These are phyloP conservation scores for Alexandromys fortis DNA, from an alignment of 2,113 vertebrate genomes.

Conservation along the genomic window DNA sequence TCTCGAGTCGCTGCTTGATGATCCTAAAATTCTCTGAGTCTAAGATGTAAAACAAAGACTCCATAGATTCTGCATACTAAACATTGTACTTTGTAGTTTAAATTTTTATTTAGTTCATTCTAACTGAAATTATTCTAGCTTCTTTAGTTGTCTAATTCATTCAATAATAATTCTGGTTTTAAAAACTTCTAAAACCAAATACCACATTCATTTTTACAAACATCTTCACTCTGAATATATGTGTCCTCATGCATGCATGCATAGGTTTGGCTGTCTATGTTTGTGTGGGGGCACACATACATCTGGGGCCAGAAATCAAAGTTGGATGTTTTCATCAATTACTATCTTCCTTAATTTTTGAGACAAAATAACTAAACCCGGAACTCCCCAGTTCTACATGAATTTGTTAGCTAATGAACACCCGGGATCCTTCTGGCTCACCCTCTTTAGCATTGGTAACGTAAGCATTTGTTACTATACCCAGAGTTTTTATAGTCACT, in stretches of 20 bases:
- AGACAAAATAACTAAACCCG: background rate
- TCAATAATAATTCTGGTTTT: background rate
- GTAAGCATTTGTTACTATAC: background rate
- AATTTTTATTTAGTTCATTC: background rate
- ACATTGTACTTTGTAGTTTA: background rate
- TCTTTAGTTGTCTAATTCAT: background rate
- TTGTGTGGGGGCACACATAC: no score
- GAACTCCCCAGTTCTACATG: background rate
- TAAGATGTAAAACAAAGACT: no score
- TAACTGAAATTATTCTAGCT: background rate
- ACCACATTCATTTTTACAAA: background rate
- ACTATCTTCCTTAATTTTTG: background rate
- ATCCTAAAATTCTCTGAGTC: no score
- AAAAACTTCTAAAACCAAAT: background rate
- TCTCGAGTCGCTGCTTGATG: no score
- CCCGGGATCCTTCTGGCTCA: background rate
- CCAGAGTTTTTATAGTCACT: background rate
- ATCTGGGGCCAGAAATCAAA: background rate
- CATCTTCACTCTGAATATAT: background rate
- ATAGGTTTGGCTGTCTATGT: background rate
- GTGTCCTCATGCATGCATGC: no score
- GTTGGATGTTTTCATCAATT: background rate
- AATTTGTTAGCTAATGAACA: background rate
- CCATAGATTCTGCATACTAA: background rate
- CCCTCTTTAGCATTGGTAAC: background rate